Conservation (phyloP, 2,888 invertebrate genomes). For the Polymixis flavicincta region DNA sequence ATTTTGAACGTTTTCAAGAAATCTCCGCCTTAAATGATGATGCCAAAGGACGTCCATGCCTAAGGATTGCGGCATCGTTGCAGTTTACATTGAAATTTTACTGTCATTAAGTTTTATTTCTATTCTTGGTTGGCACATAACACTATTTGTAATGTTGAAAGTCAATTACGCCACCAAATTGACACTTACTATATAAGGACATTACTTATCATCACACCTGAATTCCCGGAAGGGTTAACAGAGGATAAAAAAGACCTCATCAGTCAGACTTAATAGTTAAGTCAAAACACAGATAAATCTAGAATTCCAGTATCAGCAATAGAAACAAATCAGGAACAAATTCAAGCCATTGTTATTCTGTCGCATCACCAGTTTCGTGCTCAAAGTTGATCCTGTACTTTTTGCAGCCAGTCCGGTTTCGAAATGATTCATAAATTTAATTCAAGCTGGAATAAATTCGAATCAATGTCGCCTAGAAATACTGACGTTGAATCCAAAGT, state of each 20-base stretch:
- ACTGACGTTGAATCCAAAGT: constrained; percentile 53
- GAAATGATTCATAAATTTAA: constrained; percentile 61
- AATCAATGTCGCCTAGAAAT: constrained; percentile 61
- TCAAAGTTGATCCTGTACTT: constrained; percentile 37
- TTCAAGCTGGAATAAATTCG: constrained; percentile 57
- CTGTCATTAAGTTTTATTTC: too few relatives aligned
- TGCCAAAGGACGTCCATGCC: too few relatives aligned
- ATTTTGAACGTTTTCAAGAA: too few relatives aligned
- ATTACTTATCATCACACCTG: not conserved
- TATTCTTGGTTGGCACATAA: not conserved
- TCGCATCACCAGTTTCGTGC: constrained; percentile 31
- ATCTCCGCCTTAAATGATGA: too few relatives aligned
- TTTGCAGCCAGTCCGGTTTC: constrained; percentile 45
- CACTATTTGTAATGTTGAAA: not conserved
- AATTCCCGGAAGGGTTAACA: too few relatives aligned
- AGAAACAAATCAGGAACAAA: constrained; percentile 22
- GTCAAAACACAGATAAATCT: constrained; percentile 2
- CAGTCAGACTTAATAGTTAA: not conserved
- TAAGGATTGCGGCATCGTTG: too few relatives aligned
- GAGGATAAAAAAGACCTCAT: not conserved
- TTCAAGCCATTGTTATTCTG: constrained; percentile 21
- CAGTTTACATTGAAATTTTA: too few relatives aligned
- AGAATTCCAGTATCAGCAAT: not conserved
- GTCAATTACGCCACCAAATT: not conserved
- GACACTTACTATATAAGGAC: not conserved